Base-by-base conservation (phyloP, 1,140 invertebrate species). In the Drosophila sechellia region DNA sequence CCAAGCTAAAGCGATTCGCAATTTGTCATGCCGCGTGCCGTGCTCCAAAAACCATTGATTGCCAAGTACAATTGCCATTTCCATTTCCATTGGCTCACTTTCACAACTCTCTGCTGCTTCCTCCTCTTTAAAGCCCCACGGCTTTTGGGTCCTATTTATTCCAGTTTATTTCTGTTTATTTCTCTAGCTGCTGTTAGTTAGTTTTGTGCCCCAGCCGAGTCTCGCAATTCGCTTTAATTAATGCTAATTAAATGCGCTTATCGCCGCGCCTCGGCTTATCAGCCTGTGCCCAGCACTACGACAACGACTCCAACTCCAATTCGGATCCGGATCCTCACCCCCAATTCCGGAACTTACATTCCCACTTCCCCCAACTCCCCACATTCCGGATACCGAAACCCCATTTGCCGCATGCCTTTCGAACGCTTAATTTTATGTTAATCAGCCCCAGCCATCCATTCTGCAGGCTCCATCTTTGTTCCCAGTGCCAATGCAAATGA, bases 171-270 rank as follows among this genome's bases (percentile, higher is more conserved):
- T 68, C 59, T 12, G 71, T 54, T 57, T 39, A 13, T 13, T 13
- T 39, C 11, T 12, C 37, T 39, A 13, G 37, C 37, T 13, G 73
- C 27, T 27, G 50, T 40, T 54, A 31, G 65, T 58, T 70, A 69
- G 75, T 71, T 71, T 70, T 48, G 66, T 39, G 42, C 50, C 66
- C 65, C 42, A 48, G 68, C 66, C 65, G 50, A 49, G 68, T 57
- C 64, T 77, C 73, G 75, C 64, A 60, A 77, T 77, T 78, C 58
- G 78, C 48, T 52, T 77, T 81, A 81, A 81, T 81, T 81, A 81
- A 81, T 81, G 79, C 74, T 81, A 81, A 81, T 81, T 81, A 81
- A 81, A 81, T 81, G 74, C 79, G 78, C 66, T 81, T 80, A 80
- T 80, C 77, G 64, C 71, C 64, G 48, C 57, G 64, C 64, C 15